Evolutionary conservation across 2,888 invertebrate species (phyloP), one percentile per base, ranked within the genome.

Genomic region (Aelia acuminata): DNA sequence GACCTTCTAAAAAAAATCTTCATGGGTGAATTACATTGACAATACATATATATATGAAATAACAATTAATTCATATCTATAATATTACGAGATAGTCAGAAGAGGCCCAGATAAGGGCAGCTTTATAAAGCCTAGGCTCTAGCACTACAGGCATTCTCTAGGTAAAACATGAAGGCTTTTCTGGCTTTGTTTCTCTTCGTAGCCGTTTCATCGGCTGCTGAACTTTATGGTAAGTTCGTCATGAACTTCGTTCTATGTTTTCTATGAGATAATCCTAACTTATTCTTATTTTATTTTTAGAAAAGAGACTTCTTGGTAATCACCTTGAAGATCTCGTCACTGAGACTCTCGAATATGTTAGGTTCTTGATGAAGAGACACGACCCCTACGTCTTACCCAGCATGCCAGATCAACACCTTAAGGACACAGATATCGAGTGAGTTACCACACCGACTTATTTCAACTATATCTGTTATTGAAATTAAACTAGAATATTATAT

Each of bases 341-440:
- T 13, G 84, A 89, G 48, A 88, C 88, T 0, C 84, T 89, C 15
- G 89, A 89, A 84, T 88, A 84, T 49, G 80, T 87, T 39, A 85
- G 89, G 26, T 84, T n/a, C 20, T 70, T 89, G 20, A 22, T 89
- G 84, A 89, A 89, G 50, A 70, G 48, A 49, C 70, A 88, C 53
- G 87, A 89, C 43, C 89, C 89, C 10, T 89, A 80, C 43, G 63
- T 84, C 43, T 39, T 89, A 26, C 89, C 89, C n/a, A 39, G 39
- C 31, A 47, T 89, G 15, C 88, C 89, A 22, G 86, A 85, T 11
- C 89, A 88, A 49, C 47, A 80, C 35, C 75, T 89, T 63, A 35
- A 49, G 15, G 89, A 89, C 47, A 57, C 50, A 1, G 85, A 88
- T 47, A 57, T 89, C 20, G 87, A 88, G 88, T 88, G 43, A 75